Conservation (phyloP, 2,113 vertebrate genomes). For the Sturnus vulgaris region DNA sequence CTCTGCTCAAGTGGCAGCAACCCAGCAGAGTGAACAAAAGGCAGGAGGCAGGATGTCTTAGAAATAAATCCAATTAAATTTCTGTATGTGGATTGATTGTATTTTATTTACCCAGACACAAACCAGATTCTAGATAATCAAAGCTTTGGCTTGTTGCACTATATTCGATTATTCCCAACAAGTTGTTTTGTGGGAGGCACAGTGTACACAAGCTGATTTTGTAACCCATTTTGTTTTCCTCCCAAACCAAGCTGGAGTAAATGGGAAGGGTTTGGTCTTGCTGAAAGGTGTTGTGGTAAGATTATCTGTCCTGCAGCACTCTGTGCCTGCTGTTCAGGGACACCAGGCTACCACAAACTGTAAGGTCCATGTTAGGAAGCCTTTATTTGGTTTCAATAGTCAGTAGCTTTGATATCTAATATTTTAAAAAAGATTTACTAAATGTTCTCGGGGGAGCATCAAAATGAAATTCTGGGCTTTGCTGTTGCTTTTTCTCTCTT, state of each 20-base stretch:
- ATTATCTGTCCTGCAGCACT: not conserved
- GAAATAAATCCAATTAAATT: slow-evolving; percentile 65
- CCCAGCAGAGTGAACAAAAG: slow-evolving; percentile 58
- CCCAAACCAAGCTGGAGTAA: not conserved
- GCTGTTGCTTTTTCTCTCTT: not conserved
- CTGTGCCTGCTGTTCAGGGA: not conserved
- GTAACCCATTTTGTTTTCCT: not conserved
- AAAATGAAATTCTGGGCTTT: not conserved
- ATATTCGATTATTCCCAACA: not conserved
- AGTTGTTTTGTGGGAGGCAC: not conserved
- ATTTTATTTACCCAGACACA: slow-evolving; percentile 63
- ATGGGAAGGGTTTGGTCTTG: not conserved
- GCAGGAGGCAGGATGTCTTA: not conserved
- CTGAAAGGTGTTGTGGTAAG: not conserved
- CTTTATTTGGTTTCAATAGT: not conserved
- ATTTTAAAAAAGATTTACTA: not conserved
- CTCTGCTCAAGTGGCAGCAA: slow-evolving; percentile 31
- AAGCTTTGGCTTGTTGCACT: not conserved
- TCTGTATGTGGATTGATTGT: slow-evolving; percentile 46
- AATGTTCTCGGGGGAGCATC: not conserved
- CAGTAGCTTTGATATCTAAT: not conserved
- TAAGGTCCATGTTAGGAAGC: not conserved
- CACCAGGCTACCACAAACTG: not conserved
- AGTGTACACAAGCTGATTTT: not conserved
- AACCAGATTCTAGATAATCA: slow-evolving; percentile 59